These are phyloP conservation scores for Lithophane ornitopus DNA, from an alignment of 2,888 invertebrate species.

Conservation along the genomic window DNA sequence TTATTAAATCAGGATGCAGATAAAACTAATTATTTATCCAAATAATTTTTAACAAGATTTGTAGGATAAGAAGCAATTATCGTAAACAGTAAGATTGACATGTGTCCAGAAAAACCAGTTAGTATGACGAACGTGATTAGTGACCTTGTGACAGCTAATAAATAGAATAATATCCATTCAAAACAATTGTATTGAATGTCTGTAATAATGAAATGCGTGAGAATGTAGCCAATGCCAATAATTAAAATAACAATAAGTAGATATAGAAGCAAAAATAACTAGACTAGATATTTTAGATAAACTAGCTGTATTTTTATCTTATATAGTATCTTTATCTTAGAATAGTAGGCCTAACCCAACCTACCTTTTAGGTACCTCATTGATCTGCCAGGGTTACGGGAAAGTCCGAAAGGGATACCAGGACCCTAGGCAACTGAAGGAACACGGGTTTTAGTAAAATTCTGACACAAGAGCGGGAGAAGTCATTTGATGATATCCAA, in stretches of 20 bases:
- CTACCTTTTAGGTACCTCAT: not conserved
- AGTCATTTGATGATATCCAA: too few relatives aligned
- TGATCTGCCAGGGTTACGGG: too few relatives aligned
- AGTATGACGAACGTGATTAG: slow-evolving; percentile 22
- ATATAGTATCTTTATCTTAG: too few relatives aligned
- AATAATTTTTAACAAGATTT: not conserved
- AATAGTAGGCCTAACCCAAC: not conserved
- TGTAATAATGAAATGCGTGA: slow-evolving; percentile 40
- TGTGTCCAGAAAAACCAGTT: slow-evolving; percentile 36
- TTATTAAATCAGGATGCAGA: slow-evolving; percentile 5
- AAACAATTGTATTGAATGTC: slow-evolving; percentile 27
- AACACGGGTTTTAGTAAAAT: too few relatives aligned
- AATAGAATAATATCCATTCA: slow-evolving; percentile 25
- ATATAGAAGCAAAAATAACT: not conserved
- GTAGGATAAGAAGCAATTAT: slow-evolving; percentile 19
- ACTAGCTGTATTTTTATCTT: not conserved
- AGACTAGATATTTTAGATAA: not conserved
- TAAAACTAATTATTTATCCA: not conserved
- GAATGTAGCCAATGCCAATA: slow-evolving; percentile 17
- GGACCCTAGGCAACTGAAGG: too few relatives aligned
- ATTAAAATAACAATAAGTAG: slow-evolving; percentile 11
- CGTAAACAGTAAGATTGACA: slow-evolving; percentile 38
- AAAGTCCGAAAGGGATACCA: too few relatives aligned
- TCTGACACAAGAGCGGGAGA: too few relatives aligned
- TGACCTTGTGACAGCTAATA: slow-evolving; percentile 35